Conservation (phyloP, 2,113 vertebrate genomes). For the Epinephelus cyanopodus region DNA sequence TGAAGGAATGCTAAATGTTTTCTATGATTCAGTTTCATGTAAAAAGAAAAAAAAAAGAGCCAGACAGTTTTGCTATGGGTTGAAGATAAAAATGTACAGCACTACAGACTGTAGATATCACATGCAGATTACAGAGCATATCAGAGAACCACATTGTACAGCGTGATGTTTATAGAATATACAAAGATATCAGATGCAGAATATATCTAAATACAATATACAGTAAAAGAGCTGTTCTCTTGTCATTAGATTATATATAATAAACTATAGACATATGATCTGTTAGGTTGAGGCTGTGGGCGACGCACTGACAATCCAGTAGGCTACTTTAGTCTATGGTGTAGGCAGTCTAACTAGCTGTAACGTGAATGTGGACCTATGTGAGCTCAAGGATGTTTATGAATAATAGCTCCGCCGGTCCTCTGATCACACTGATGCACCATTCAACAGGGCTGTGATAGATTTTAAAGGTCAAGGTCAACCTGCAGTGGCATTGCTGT, state of each 20-base stretch:
- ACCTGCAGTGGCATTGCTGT: constrained; percentile 35
- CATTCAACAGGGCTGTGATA: constrained; percentile 47
- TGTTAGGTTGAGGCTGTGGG: constrained; percentile 59
- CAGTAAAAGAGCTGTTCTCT: constrained; percentile 59
- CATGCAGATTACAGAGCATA: constrained; percentile 69
- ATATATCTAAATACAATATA: constrained; percentile 67
- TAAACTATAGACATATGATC: constrained; percentile 52
- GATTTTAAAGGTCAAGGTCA: constrained; percentile 27
- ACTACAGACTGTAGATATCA: constrained; percentile 77
- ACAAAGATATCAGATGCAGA: constrained; percentile 65
- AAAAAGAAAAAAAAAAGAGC: constrained; percentile 34
- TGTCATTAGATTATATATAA: constrained; percentile 62
- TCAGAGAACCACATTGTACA: constrained; percentile 74
- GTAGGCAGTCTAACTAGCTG: constrained; percentile 46
- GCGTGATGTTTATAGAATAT: constrained; percentile 69
- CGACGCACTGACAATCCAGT: constrained; percentile 81
- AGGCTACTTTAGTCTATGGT: constrained; percentile 52
- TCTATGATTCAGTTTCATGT: constrained; percentile 53
- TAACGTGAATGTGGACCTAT: constrained; percentile 73
- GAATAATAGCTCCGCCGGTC: constrained; percentile 50
- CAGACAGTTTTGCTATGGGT: constrained; percentile 48
- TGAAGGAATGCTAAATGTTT: constrained; percentile 51
- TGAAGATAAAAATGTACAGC: constrained; percentile 70
- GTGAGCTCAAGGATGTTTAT: constrained; percentile 44
- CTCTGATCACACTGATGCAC: constrained; percentile 51